Base-by-base conservation (phyloP, 2,113 vertebrate genomes). In the Aegithalos caudatus region DNA sequence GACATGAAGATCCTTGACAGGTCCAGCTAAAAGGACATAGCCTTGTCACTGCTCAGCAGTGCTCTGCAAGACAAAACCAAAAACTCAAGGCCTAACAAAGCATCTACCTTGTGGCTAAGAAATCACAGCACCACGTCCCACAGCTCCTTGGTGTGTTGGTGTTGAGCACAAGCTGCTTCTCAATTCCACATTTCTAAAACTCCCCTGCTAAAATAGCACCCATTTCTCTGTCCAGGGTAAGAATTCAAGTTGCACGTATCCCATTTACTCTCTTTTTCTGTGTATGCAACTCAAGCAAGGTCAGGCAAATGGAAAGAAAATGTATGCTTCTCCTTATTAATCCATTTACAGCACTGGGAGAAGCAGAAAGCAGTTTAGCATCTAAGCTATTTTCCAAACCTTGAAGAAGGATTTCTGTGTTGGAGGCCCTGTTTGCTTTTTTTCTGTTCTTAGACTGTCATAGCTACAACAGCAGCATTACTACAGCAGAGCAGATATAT, bases 111-210 rank as follows among this genome's bases (percentile, higher is more conserved):
- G 27, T 14, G 29, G 37, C 45, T 72, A 37, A 69, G 58, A 88
- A 83, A 20, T 35, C 23, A 25, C 2, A 12, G 72, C 42, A 81
- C 23, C 0, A 0, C 0, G 0, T 37, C 27, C 38, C 0, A 0
- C 40, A 71, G 57, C 40, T 27, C 61, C 29, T 66, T 0, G 8
- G 12, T 2, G 0, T 17, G n/a, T 0, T 1, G 57, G 31, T 3
- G 0, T 29, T 25, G 16, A 76, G 42, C 28, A 88, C 11, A 69
- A 44, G 29, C 40, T 60, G 14, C 44, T 74, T 33, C 65, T 76
- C 3, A 0, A 18, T 33, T 74, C 81, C 44, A 53, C 1, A 1
- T 74, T 86, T 88, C 65, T 73, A 51, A 78, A 91, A 64, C 6
- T 25, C 3, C 37, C 16, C 31, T 3, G 3, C 48, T 72, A 57